Evolutionary conservation across 2,888 invertebrate genomes (phyloP), one percentile per base, ranked within the genome.

Genomic region (Oasisia sp.): DNA sequence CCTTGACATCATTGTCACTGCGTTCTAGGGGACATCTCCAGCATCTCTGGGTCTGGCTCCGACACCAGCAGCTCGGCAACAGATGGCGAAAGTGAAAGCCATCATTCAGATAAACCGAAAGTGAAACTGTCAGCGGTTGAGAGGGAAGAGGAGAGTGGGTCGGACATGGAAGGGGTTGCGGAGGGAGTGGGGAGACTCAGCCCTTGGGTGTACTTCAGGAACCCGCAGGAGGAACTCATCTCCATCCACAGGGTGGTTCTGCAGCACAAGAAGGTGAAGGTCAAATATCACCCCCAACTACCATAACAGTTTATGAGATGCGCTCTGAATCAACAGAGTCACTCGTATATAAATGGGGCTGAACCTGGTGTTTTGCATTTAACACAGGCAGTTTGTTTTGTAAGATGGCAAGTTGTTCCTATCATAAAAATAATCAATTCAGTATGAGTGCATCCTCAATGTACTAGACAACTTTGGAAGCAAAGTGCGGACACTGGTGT

Each of bases 191-290:
- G 93, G 7, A 92, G 93, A 27, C 91, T 93, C 32, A 92, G 98
- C 95, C 97, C 98, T 32, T 98, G 98, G 96, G 97, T 98, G 0
- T 98, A 98, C 95, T 97, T 98, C 94, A 97, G 97, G 94, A 98
- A 98, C 95, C 96, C 97, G 0, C 96, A 97, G 4, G 98, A 97
- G 0, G 97, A 97, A 94, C 97, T 98, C 93, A 97, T 98, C 95
- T 98, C 98, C 91, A 96, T 98, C 91, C 98, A 98, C 95, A 97
- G 98, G 94, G 98, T 98, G 95, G 96, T 98, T 92, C 95, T 98
- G 91, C 97, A 97, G 95, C 97, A 97, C 94, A 98, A 97, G 95
- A 98, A 96, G 95, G 96, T 96, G 27, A n/a, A 19, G 19, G 11
- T 5, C 11, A 19, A 50, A 5, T 50, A 9, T 50, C 50, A 50